phyloP scores from a whole-genome alignment of 2,797 vertebrate species.

The Serranus cabrilla region DNA sequence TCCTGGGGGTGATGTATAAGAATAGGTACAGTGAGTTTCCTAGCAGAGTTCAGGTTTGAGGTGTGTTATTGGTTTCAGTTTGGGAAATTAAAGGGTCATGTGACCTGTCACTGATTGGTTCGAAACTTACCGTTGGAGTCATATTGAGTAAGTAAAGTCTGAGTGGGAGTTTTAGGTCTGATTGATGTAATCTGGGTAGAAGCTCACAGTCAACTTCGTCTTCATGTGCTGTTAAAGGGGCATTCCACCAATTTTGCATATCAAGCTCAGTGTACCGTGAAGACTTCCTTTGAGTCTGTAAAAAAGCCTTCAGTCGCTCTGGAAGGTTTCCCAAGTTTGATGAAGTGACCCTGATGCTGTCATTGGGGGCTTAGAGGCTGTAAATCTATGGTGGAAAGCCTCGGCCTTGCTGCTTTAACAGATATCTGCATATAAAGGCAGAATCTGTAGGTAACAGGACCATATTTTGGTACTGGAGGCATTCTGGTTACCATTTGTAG shows the following conservation, averaged over 20 bases:
- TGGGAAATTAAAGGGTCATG: conserved; percentile 1
- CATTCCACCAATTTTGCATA: no score
- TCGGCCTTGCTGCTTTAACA: background rate
- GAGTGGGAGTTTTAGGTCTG: background rate
- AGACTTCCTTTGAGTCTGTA: no score
- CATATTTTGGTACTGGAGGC: no score
- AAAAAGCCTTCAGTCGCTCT: background rate
- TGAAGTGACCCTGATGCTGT: background rate
- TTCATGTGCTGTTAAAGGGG: no score
- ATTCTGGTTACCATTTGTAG: no score
- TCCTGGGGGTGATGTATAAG: background rate
- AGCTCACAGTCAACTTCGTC: no score
- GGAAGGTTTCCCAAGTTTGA: conserved; percentile 7
- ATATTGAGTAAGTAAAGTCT: background rate
- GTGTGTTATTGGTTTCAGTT: conserved; percentile 16
- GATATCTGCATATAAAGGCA: no score
- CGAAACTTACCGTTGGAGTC: background rate
- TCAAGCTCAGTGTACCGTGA: no score
- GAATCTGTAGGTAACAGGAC: no score
- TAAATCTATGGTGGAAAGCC: background rate
- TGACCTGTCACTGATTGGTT: background rate
- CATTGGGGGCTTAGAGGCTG: background rate
- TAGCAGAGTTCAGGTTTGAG: background rate
- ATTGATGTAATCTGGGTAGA: no score
- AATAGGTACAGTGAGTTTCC: background rate